Evolutionary conservation across 2,797 vertebrate genomes (phyloP).

Genomic region (Geotrypetes seraphini): DNA sequence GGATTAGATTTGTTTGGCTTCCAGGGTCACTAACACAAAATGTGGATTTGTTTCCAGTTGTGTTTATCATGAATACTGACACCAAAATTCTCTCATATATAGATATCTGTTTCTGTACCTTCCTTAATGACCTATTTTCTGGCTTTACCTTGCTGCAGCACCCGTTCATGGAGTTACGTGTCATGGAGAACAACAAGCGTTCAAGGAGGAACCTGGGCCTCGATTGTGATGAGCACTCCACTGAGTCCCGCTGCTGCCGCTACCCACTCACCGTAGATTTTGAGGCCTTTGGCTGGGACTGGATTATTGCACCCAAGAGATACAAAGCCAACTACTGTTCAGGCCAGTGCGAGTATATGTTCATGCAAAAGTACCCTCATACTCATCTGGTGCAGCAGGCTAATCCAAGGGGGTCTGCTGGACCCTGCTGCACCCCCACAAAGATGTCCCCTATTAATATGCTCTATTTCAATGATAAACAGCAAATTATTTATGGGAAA

Average conservation of each 20-base stretch:
- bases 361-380: slow-evolving; percentile 98
- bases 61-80: too few relatives aligned
- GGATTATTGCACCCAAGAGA: slow-evolving; percentile 96
- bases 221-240: slow-evolving; percentile 94
- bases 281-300: slow-evolving; percentile 97
- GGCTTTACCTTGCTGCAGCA: slow-evolving; percentile 65
- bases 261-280: slow-evolving; percentile 96
- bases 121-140: not conserved
- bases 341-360: slow-evolving; percentile 98
- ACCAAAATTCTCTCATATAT: too few relatives aligned
- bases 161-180: slow-evolving; percentile 95
- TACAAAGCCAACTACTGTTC: slow-evolving; percentile 99
- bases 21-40: too few relatives aligned
- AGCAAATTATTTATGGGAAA: slow-evolving; percentile 97
- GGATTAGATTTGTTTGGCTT: too few relatives aligned
- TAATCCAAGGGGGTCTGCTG: slow-evolving; percentile 88
- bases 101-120: too few relatives aligned
- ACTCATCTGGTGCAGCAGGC: slow-evolving; percentile 96
- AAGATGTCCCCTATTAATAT: slow-evolving; percentile 99
- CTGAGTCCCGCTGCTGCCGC: slow-evolving; percentile 92
- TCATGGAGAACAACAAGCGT: slow-evolving; percentile 91
- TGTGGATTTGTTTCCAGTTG: too few relatives aligned
- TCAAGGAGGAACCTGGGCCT: slow-evolving; percentile 88
- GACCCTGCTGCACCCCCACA: slow-evolving; percentile 95
- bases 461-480: slow-evolving; percentile 98